These are phyloP conservation scores for Macaria liturata DNA, from an alignment of 2,888 invertebrate genomes.

Conservation along the genomic window DNA sequence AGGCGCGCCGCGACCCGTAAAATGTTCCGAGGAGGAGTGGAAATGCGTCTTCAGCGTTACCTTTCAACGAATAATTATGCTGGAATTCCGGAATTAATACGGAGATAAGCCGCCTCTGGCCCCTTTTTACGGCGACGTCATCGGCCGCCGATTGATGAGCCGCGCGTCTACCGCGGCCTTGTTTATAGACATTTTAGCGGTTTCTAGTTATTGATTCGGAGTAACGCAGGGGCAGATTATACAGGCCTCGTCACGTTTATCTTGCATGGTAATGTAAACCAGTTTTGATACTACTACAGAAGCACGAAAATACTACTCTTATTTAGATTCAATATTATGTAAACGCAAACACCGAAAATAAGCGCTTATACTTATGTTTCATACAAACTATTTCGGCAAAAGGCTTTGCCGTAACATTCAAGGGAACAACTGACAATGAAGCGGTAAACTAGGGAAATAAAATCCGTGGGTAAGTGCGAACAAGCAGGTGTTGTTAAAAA, in stretches of 20 bases:
- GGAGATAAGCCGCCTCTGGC: constrained; percentile 61
- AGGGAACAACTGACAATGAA: constrained; percentile 4
- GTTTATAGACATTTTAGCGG: constrained; percentile 43
- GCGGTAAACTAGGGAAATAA: constrained; percentile 11
- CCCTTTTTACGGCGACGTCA: constrained; percentile 30
- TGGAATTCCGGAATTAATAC: constrained; percentile 76
- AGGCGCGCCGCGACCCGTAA: constrained; percentile 39
- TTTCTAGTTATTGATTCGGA: constrained; percentile 24
- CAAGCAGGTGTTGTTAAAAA: constrained; percentile 62
- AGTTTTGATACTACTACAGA: too few relatives aligned
- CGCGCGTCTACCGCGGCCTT: background rate
- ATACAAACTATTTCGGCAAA: background rate
- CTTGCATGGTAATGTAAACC: too few relatives aligned
- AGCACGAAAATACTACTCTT: too few relatives aligned
- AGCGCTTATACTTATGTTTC: too few relatives aligned
- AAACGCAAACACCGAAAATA: too few relatives aligned
- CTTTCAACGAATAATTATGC: constrained; percentile 80
- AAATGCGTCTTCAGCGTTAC: constrained; percentile 62
- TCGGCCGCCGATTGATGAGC: background rate
- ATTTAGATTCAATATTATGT: too few relatives aligned
- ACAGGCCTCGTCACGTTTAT: too few relatives aligned
- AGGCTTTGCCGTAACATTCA: constrained; percentile 1
- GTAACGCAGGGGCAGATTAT: background rate
- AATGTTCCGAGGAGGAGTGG: constrained; percentile 52
- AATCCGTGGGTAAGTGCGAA: constrained; percentile 28